Percentiles rank a stretch among this genome's conserved stretches.
phyloP scores from a whole-genome alignment of 92 coral and sea anemone genomes.

The Porites cylindrica region DNA sequence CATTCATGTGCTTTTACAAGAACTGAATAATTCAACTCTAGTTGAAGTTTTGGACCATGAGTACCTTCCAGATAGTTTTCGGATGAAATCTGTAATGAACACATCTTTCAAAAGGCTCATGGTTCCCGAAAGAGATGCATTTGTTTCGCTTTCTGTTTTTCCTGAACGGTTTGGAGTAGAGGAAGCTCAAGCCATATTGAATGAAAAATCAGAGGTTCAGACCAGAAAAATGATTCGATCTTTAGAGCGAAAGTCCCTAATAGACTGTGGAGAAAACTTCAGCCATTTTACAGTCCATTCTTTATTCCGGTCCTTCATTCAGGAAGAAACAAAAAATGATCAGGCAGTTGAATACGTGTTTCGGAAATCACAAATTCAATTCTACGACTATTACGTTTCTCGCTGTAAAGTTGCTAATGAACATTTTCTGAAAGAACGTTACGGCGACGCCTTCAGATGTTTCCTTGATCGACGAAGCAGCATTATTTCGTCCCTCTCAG shows the following conservation, averaged over 20 bases:
- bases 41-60: neutral
- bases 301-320: neutral
- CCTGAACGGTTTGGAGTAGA: neutral
- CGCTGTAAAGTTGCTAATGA: neutral
- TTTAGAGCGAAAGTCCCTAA: too few species aligned
- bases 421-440: neutral
- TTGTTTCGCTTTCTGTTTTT: too few species aligned
- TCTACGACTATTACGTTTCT: neutral
- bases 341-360: neutral
- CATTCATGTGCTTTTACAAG: neutral
- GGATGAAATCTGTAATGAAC: neutral
- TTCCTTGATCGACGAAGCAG: neutral
- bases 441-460: neutral
- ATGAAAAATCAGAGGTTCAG: neutral
- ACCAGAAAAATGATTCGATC: neutral
- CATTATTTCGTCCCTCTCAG: neutral
- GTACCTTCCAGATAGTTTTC: neutral
- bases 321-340: neutral
- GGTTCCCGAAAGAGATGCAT: neutral
- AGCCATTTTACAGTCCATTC: neutral
- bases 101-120: slow-evolving; percentile 5
- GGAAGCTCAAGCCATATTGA: neutral
- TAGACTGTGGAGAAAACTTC: too few species aligned
- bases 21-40: neutral
- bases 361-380: neutral